Evolutionary conservation across 2,113 vertebrate species (phyloP), one percentile per base, ranked within the genome.

Genomic region (Melanostigma gelatinosum): DNA sequence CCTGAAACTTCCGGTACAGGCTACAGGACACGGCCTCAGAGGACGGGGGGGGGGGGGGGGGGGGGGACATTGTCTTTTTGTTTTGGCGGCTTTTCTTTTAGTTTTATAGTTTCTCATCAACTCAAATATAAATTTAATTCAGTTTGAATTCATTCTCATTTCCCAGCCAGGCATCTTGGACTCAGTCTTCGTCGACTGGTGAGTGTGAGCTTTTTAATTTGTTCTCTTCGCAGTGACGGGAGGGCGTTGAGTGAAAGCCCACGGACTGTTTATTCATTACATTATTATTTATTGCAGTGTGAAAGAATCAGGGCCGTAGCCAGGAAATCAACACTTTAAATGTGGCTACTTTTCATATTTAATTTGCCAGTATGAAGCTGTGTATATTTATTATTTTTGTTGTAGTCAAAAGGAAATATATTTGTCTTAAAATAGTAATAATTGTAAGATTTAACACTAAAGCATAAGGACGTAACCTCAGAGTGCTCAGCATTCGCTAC

Each of bases 181-280:
- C 36, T 54, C 20, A 68, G 66, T 42, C 72, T 72, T 74, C 63
- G 0, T 65, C 57, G 73, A 3, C 60, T 7, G 80, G 77, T 82
- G 84, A 82, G 81, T 82, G 22, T 15, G 16, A 54, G 3, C 11
- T 55, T 8, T 8, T 52, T n/a, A n/a, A 18, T 7, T 52, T 27
- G 57, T 55, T 57, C 18, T 66, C 18, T 48, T 3, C 34, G 34
- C 46, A 4, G 36, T 15, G 32, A 34, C 70, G 48, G 12, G 34
- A 76, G 12, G 34, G 4, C 27, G 38, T 66, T 61, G 15, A 71
- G 24, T 50, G 36, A 75, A 79, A 69, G 10, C 27, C 46, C 36
- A 4, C 54, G 10, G 22, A 20, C 7, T 67, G 36, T 82, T 75
- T 74, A 55, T 24, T 12, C 15, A 58, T 58, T 15, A 16, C 15